These are phyloP conservation scores for Nothocercus julius DNA, from an alignment of 2,113 vertebrate genomes.

Conservation along the genomic window DNA sequence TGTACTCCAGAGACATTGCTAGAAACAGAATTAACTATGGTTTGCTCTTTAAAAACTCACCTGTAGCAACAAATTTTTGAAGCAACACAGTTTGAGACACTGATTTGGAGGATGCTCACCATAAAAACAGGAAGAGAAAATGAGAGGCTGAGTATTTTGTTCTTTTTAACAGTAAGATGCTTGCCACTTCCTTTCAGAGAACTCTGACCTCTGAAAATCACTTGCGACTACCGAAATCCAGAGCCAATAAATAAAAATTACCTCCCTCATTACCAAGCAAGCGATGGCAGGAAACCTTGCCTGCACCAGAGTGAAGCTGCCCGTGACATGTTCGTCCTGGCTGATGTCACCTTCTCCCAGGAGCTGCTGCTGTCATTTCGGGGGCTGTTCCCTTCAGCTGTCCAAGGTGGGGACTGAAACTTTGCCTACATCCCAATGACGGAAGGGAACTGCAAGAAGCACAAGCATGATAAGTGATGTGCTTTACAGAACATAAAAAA, in stretches of 20 bases:
- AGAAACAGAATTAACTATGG: not conserved
- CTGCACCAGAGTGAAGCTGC: not conserved
- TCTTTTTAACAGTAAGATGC: not conserved
- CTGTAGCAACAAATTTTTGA: not conserved
- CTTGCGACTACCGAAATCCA: not conserved
- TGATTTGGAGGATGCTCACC: not conserved
- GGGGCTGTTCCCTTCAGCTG: not conserved
- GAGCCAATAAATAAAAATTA: constrained; percentile 6
- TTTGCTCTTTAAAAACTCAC: not conserved
- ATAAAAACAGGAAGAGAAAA: not conserved
- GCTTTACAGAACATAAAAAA: too few relatives aligned
- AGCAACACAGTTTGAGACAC: not conserved
- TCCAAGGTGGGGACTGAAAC: not conserved
- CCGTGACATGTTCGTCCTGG: not conserved
- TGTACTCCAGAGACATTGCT: not conserved
- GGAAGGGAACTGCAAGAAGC: not conserved
- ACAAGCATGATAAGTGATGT: not conserved
- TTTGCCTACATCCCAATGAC: not conserved
- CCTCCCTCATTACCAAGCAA: not conserved
- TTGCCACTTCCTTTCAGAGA: not conserved
- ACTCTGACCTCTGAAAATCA: not conserved
- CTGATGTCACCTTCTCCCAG: not conserved
- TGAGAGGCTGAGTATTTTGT: not conserved
- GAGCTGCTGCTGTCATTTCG: not conserved
- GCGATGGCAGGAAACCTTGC: not conserved